Evolutionary conservation across 2,113 vertebrate species (phyloP).

Genomic region (Chaetops frenatus): DNA sequence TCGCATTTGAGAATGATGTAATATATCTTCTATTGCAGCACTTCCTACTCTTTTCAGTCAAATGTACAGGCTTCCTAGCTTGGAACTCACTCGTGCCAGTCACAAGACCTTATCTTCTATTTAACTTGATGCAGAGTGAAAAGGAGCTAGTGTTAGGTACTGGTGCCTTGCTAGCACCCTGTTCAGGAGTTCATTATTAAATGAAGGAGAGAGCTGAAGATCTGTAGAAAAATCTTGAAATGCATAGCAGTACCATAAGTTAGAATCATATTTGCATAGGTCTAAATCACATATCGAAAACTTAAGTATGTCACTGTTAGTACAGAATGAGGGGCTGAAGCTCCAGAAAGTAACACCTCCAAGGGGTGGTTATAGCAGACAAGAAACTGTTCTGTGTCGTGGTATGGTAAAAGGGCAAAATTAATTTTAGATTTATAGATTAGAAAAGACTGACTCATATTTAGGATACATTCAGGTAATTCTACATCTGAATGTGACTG

Average conservation of each 20-base stretch:
- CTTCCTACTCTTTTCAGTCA: slow-evolving; percentile 49
- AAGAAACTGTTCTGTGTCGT: neutral
- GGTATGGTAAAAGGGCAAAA: neutral
- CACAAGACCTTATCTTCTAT: neutral
- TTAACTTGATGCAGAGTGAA: neutral
- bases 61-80: neutral
- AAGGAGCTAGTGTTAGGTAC: neutral
- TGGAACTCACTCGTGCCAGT: neutral
- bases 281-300: neutral
- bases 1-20: slow-evolving; percentile 59
- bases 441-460: neutral
- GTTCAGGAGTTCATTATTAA: neutral
- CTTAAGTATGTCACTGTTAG: neutral
- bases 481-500: neutral
- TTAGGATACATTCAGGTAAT: neutral
- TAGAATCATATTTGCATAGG: neutral
- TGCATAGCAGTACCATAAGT: neutral
- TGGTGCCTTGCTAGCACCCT: neutral
- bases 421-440: neutral
- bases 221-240: neutral
- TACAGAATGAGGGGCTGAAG: neutral
- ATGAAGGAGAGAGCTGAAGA: neutral
- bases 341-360: neutral
- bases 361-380: neutral
- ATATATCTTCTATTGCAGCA: slow-evolving; percentile 25